phyloP scores from a whole-genome alignment of 2,797 vertebrate genomes.

The Tinamus major region DNA sequence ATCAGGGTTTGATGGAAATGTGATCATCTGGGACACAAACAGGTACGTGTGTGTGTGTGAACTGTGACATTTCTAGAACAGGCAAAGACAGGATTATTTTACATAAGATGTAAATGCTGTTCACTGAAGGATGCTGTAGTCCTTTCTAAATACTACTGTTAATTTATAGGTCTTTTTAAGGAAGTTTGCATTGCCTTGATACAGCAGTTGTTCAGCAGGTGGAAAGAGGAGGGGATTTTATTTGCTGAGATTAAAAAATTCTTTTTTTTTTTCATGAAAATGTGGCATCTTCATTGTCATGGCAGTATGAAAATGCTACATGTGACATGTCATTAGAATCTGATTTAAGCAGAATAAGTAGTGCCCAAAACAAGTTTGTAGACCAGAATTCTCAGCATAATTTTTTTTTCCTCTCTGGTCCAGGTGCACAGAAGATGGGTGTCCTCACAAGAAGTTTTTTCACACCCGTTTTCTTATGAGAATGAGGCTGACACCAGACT shows the following conservation, averaged over 20 bases:
- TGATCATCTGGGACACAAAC: conserved; percentile 99
- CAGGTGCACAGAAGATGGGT: conserved; percentile 98
- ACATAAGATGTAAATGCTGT: background rate
- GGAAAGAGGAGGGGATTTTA: background rate
- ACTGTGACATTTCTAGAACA: background rate
- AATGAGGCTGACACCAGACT: conserved; percentile 98
- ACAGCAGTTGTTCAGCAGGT: background rate
- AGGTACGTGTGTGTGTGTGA: conserved; percentile 77
- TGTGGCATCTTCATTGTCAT: background rate
- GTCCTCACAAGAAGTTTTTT: conserved; percentile 99
- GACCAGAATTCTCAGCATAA: background rate
- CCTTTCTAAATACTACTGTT: background rate
- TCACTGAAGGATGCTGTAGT: background rate
- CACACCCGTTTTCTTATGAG: conserved; percentile 98
- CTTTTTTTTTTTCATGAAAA: background rate
- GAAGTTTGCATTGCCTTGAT: background rate
- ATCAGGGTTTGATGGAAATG: conserved; percentile 97
- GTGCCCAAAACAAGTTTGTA: rapidly evolving
- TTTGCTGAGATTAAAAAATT: rapidly evolving
- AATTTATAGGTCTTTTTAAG: background rate
- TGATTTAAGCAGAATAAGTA: background rate
- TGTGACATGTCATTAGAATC: background rate
- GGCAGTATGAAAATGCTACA: background rate
- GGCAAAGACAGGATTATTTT: background rate
- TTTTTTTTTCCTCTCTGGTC: background rate